Base-by-base conservation (phyloP, 2,113 vertebrate species). In the Hippotragus niger region DNA sequence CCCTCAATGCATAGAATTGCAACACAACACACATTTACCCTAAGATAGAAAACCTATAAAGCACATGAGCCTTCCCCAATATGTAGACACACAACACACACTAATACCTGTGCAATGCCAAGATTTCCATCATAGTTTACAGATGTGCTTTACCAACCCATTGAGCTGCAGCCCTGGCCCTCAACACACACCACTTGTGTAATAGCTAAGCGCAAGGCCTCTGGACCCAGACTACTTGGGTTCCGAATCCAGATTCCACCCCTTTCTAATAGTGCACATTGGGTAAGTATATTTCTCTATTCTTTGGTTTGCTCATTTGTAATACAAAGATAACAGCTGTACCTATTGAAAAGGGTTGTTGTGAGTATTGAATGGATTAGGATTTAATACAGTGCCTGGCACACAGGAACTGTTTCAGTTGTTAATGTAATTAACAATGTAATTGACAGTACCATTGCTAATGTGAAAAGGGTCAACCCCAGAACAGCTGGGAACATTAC, bases 211-310 rank as follows among this genome's bases (percentile, higher is more conserved):
- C 92, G 62, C 40, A 88, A 90, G 81, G 81, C 74, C n/a, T 96
- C 45, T 96, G 76, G 53, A 96, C 74, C 50, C 76, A 90, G 82
- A 47, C 52, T 43, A 31, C 57, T 84, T 92, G 84, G 64, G 33
- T 90, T 96, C 67, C 40, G 58, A 91, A 89, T 96, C 13, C 50
- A 92, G 29, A 64, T 83, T 58, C 40, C 23, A 50, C 52, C 47
- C 21, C 3, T 98, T 97, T 76, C 43, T 97, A 90, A 96, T 21
- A n/a, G 19, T 95, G 50, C 43, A 83, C 81, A 55, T 86, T 7
- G 45, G 97, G 96, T 97, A 98, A 97, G 92, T 98, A 96, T 90
- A 55, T 94, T 92, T 96, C 53, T 96, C 84, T 97, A 19, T 97
- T 96, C 40, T 97, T 97, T 62, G 88, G 57, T 91, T 97, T 90